A percentile compares a stretch with the other conserved stretches of the same genome.
phyloP scores from a whole-genome alignment of 2,888 invertebrate genomes.

The Ennomos fuscantarius region DNA sequence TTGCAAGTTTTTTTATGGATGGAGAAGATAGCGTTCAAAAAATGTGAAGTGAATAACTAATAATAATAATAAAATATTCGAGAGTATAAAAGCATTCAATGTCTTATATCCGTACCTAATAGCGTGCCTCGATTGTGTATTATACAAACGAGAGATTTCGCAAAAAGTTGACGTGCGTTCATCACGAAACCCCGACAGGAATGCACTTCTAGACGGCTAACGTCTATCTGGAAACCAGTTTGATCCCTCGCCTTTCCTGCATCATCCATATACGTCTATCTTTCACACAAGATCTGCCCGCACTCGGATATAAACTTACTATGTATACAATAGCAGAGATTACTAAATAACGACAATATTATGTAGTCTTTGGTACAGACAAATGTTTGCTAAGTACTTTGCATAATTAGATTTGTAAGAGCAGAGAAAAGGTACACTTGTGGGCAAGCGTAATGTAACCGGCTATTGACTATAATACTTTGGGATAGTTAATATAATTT shows the following conservation, averaged over 20 bases:
- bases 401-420: slow-evolving; percentile 15
- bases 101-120: no score
- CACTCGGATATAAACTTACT: background rate
- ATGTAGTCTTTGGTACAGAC: no score
- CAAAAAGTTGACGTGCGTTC: slow-evolving; percentile 23
- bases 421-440: no score
- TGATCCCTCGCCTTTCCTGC: slow-evolving; percentile 26
- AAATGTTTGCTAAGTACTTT: slow-evolving; percentile 12
- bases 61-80: no score
- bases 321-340: no score
- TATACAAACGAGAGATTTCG: slow-evolving; percentile 12
- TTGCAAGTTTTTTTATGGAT: no score
- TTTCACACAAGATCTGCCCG: slow-evolving; percentile 9
- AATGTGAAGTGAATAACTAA: no score
- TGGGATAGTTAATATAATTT: background rate
- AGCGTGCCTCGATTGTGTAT: slow-evolving; percentile 6
- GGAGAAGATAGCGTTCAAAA: no score
- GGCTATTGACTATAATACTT: slow-evolving; percentile 7
- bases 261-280: slow-evolving; percentile 17
- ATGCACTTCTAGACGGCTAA: slow-evolving; percentile 39
- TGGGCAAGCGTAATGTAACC: slow-evolving; percentile 14
- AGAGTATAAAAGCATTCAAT: no score
- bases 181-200: slow-evolving; percentile 27
- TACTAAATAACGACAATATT: no score
- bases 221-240: slow-evolving; percentile 34